phyloP scores from a whole-genome alignment of 2,888 invertebrate genomes.

The Nymphalis polychloros region DNA sequence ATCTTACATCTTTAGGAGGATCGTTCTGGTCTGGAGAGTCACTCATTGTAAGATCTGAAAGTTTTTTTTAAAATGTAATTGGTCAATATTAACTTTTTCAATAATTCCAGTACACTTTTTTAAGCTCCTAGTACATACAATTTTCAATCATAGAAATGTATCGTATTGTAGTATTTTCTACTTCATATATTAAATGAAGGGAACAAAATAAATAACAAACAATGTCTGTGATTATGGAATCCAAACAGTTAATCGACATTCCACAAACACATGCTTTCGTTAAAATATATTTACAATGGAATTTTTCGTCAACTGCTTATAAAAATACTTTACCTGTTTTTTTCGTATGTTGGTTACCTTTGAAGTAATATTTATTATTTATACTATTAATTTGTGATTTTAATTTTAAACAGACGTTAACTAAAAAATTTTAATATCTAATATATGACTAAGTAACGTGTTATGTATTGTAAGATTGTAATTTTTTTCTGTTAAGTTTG shows the following conservation, averaged over 20 bases:
- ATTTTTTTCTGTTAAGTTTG: conserved; percentile 10
- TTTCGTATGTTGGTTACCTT: background rate
- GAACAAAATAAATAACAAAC: background rate
- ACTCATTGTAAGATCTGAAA: conserved; percentile 53
- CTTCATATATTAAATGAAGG: background rate
- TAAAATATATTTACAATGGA: conserved; percentile 21
- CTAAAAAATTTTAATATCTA: background rate
- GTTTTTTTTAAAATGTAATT: background rate
- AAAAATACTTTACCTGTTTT: conserved; percentile 60
- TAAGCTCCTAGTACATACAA: too few species aligned
- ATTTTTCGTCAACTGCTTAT: conserved; percentile 12
- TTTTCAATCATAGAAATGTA: too few species aligned
- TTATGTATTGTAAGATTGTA: conserved; percentile 5
- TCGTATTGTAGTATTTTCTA: background rate
- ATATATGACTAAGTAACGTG: background rate
- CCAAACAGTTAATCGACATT: conserved; percentile 2
- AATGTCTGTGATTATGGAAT: conserved; percentile 2
- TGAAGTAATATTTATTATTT: background rate
- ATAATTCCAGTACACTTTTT: too few species aligned
- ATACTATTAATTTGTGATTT: background rate
- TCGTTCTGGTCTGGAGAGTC: conserved; percentile 72
- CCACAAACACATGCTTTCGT: conserved; percentile 29
- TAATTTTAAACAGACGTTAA: background rate
- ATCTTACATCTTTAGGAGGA: conserved; percentile 73
- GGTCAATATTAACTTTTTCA: background rate